These are phyloP conservation scores for Formica aserva DNA, from an alignment of 2,888 invertebrate genomes.

Conservation along the genomic window DNA sequence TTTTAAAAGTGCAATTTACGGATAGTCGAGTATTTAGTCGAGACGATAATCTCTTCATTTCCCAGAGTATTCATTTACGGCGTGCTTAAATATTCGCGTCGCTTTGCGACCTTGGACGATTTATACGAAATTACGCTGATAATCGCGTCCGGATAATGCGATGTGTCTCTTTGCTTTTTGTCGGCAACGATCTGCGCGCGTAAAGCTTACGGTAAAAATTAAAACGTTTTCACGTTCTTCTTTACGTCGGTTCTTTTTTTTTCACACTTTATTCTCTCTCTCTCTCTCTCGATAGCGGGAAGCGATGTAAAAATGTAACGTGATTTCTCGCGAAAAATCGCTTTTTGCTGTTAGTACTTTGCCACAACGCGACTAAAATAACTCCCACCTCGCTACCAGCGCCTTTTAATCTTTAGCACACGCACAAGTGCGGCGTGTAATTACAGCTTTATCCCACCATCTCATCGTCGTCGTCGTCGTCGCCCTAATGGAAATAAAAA, in stretches of 20 bases:
- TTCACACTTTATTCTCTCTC: not conserved
- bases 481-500: conserved; percentile 59
- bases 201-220: conserved; percentile 41
- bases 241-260: conserved; percentile 33
- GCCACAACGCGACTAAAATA: conserved; percentile 56
- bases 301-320: conserved; percentile 35
- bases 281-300: not conserved
- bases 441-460: conserved; percentile 55
- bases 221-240: conserved; percentile 36
- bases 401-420: conserved; percentile 61
- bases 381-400: conserved; percentile 41
- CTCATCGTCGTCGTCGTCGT: conserved; percentile 8
- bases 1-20: not conserved
- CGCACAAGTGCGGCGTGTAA: conserved; percentile 56
- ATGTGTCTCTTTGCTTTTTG: conserved; percentile 22
- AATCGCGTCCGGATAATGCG: conserved; percentile 40
- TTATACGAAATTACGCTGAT: conserved; percentile 36
- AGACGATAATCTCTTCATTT: conserved; percentile 31
- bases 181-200: not conserved
- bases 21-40: not conserved
- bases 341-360: conserved; percentile 31
- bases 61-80: conserved; percentile 2
- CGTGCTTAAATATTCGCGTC: conserved; percentile 12
- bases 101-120: conserved; percentile 46
- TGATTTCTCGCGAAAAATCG: conserved; percentile 49